Evolutionary conservation across 2,113 vertebrate species (phyloP), one percentile per base, ranked within the genome.

Genomic region (Mesocricetus auratus): DNA sequence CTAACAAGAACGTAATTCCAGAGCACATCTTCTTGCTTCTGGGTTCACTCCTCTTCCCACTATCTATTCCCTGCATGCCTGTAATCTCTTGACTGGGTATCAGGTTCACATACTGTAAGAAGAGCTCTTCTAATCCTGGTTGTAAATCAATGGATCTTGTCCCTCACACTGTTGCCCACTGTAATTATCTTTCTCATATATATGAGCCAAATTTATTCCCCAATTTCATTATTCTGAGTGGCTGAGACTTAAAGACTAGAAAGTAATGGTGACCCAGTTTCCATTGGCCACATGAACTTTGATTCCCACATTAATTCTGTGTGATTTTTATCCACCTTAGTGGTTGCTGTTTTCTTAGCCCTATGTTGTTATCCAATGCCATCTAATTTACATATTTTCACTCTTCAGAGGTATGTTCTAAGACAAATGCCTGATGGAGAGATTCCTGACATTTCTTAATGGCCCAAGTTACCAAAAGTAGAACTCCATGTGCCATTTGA

Each of bases 241-340:
- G 16, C 31, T 86, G 2, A 68, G 94, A 94, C 21, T 69, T 42
- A 36, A 92, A 93, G 75, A 64, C 29, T 64, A 92, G 74, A 94
- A 88, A 90, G 36, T 64, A n/a, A 62, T 22, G 4, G 29, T n/a
- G 33, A 90, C 13, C n/a, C 22, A 45, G 36, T 21, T 45, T 53
- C 42, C 33, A 31, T 42, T 10, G 42, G 5, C 24, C 33, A 13
- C 16, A 2, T 36, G 42, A 53, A 50, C 3, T 87, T 36, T 62
- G 68, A 56, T 50, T 90, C 86, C 68, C 33, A 22, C 36, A n/a
- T 31, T 2, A 4, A 1, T 82, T 71, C 16, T 33, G 75, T 86
- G 33, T 90, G 66, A 73, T 64, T 90, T 88, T 90, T 81, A 88
- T 56, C 97, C 94, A 82, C 86, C 58, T 81, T 88, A n/a, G 92